Evolutionary conservation across 2,888 invertebrate species (phyloP).

Genomic region (Diaperis boleti): DNA sequence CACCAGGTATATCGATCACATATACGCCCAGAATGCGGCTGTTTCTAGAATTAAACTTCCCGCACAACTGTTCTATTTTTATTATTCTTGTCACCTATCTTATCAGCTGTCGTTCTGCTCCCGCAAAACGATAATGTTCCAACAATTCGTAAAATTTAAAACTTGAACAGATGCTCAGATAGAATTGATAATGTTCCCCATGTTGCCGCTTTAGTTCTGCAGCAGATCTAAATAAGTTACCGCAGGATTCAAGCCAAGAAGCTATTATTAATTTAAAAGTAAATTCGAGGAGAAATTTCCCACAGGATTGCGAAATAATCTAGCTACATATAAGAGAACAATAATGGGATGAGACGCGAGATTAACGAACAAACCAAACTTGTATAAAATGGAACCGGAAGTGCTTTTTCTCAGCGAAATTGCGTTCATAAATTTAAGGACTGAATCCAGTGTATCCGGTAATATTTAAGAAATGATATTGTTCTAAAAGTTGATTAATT

Average conservation of each 20-base stretch:
- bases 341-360: no score
- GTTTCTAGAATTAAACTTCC: constrained; percentile 14
- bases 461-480: no score
- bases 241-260: background rate
- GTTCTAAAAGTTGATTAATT: no score
- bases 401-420: no score
- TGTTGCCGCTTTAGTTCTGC: background rate
- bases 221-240: background rate
- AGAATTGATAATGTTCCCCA: constrained; percentile 1
- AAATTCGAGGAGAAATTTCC: background rate
- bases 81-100: background rate
- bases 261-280: background rate
- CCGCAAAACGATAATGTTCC: background rate
- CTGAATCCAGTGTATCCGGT: no score
- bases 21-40: constrained; percentile 21
- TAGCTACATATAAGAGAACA: background rate
- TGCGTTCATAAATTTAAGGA: no score
- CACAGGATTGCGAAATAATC: background rate
- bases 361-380: no score
- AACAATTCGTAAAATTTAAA: background rate
- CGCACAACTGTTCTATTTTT: constrained; percentile 1
- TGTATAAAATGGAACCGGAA: no score
- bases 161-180: background rate
- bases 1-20: constrained; percentile 30
- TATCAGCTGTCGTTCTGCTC: background rate